A percentile compares a stretch with the other conserved stretches of the same genome.
These are phyloP conservation scores for Anguilla rostrata DNA, from an alignment of 2,113 vertebrate genomes.

Conservation along the genomic window DNA sequence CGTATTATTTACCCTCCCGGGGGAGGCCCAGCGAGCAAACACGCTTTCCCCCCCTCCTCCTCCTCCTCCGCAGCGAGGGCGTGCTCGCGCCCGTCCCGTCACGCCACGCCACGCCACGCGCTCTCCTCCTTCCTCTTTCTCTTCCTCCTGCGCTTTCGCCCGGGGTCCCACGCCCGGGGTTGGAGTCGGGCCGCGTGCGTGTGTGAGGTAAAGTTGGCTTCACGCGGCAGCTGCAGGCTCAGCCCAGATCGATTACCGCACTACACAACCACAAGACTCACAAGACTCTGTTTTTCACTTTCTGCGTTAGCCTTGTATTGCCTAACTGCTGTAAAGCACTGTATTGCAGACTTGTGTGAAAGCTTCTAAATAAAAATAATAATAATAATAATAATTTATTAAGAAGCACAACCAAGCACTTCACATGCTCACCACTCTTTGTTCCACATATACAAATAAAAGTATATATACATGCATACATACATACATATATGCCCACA, in stretches of 20 bases:
- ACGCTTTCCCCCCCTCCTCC: not conserved
- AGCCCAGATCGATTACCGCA: not conserved
- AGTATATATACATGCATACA: not conserved
- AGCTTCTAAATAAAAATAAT: too few species aligned
- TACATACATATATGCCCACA: not conserved
- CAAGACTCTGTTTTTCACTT: too few species aligned
- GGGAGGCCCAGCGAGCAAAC: constrained; percentile 13
- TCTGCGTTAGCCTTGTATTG: too few species aligned
- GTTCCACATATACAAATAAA: not conserved
- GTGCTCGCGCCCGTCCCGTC: not conserved
- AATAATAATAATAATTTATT: not conserved
- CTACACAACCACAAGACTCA: not conserved
- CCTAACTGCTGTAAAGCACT: too few species aligned
- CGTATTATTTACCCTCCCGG: constrained; percentile 22
- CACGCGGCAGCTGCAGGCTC: not conserved
- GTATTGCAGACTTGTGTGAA: too few species aligned
- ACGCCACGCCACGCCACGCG: too few species aligned
- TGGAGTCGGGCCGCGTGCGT: not conserved
- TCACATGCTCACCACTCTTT: not conserved
- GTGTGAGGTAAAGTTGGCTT: not conserved
- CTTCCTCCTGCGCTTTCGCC: not conserved
- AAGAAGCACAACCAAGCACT: not conserved
- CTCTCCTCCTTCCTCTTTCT: not conserved
- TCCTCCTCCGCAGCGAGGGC: not conserved
- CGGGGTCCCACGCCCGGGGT: not conserved